Evolutionary conservation across 2,113 vertebrate genomes (phyloP).

Genomic region (Callaeas wilsoni): DNA sequence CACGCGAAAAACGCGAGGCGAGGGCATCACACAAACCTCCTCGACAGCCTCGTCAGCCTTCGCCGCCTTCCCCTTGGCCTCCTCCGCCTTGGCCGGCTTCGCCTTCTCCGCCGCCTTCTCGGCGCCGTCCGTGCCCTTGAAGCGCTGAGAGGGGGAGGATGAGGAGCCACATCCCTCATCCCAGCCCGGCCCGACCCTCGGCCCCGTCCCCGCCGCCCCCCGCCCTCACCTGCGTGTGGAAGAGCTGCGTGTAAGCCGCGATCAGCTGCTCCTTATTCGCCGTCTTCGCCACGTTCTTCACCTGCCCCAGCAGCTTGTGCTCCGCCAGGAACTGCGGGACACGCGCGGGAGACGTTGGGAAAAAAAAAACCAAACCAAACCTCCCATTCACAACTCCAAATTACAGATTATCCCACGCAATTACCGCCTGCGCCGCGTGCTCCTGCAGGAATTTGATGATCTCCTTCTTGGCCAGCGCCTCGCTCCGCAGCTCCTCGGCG

Average conservation of each 20-base stretch:
- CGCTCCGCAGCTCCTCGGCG: slow-evolving; percentile 87
- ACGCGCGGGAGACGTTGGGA: fast-evolving
- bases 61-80: slow-evolving; percentile 80
- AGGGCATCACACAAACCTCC: slow-evolving; percentile 74
- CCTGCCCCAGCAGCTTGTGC: slow-evolving; percentile 90
- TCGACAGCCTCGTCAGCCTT: slow-evolving; percentile 78
- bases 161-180: fast-evolving
- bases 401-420: fast-evolving
- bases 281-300: slow-evolving; percentile 93
- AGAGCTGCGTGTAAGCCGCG: slow-evolving; percentile 86
- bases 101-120: slow-evolving; percentile 78
- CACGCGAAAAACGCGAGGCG: fast-evolving
- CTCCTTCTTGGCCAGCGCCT: slow-evolving; percentile 90
- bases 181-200: not conserved
- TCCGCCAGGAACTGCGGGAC: slow-evolving; percentile 87
- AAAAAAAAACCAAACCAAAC: no score
- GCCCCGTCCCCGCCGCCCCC: fast-evolving
- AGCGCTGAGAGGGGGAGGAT: slow-evolving; percentile 71
- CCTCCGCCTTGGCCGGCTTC: slow-evolving; percentile 82
- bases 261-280: slow-evolving; percentile 93
- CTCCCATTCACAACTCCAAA: fast-evolving
- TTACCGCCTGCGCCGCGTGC: slow-evolving; percentile 87
- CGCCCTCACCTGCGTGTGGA: slow-evolving; percentile 81
- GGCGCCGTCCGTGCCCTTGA: slow-evolving; percentile 84
- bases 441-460: slow-evolving; percentile 93